These are phyloP conservation scores for Eira barbara DNA, from an alignment of 2,113 vertebrate genomes.

Conservation along the genomic window DNA sequence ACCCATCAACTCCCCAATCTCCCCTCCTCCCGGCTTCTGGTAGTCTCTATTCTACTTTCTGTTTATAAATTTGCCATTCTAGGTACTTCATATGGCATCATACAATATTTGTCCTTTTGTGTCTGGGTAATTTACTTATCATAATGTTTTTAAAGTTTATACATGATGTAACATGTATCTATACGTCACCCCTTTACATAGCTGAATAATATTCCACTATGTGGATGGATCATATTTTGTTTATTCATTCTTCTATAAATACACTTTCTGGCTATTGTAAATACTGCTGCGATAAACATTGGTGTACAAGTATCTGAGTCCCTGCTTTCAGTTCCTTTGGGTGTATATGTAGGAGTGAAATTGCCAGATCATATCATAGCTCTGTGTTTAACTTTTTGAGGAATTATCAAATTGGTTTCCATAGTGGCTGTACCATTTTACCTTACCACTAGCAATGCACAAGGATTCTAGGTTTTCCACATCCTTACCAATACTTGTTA, in stretches of 20 bases:
- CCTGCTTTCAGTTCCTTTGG: not conserved
- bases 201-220: not conserved
- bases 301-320: not conserved
- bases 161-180: not conserved
- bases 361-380: not conserved
- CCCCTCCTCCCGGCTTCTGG: not conserved
- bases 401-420: not conserved
- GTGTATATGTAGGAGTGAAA: not conserved
- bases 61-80: not conserved
- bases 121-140: not conserved
- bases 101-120: not conserved
- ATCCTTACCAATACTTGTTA: not conserved
- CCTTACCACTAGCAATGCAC: not conserved
- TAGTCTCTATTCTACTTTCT: not conserved
- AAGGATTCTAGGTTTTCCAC: not conserved
- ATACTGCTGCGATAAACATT: not conserved
- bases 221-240: not conserved
- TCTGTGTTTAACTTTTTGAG: not conserved
- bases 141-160: not conserved
- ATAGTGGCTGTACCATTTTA: not conserved
- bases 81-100: not conserved
- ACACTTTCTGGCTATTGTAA: not conserved
- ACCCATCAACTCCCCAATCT: not conserved
- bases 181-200: not conserved
- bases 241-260: not conserved